These are phyloP conservation scores for Gallinago paraguaiae DNA, from an alignment of 2,113 vertebrate species.

Conservation along the genomic window DNA sequence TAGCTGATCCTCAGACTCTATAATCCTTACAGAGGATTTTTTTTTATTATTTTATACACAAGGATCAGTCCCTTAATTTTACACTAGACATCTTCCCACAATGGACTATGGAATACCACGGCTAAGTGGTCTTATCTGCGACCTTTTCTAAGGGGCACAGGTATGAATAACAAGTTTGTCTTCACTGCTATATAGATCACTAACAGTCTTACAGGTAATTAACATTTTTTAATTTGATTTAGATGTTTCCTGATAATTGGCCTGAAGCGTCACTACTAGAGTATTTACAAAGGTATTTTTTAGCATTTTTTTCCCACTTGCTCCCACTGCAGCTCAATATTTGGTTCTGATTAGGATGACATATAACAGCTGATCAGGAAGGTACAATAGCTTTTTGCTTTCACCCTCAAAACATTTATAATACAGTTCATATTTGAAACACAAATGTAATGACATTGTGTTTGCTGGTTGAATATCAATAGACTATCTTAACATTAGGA, in stretches of 20 bases:
- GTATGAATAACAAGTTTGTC: neutral
- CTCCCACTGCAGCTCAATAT: neutral
- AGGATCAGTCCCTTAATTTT: neutral
- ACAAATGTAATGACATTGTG: neutral
- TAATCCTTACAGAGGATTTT: neutral
- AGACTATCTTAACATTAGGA: neutral
- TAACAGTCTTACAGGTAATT: neutral
- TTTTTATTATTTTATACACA: neutral
- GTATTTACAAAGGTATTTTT: neutral
- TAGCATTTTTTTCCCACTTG: neutral
- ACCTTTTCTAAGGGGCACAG: neutral
- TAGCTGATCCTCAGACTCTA: neutral
- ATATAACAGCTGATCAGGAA: neutral
- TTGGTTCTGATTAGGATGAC: neutral
- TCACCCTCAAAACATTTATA: neutral
- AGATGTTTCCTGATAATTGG: neutral
- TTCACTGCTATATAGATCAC: neutral
- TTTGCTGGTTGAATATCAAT: neutral
- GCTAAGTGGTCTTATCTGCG: neutral
- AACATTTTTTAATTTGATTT: neutral
- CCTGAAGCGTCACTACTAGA: conserved; percentile 16
- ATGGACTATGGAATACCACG: neutral
- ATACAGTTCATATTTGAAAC: neutral
- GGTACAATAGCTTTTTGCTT: neutral
- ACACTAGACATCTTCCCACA: neutral